A percentile compares a stretch with the other conserved stretches of the same genome.
These are phyloP conservation scores for Clunio marinus DNA, from an alignment of 2,888 invertebrate species.

Conservation along the genomic window DNA sequence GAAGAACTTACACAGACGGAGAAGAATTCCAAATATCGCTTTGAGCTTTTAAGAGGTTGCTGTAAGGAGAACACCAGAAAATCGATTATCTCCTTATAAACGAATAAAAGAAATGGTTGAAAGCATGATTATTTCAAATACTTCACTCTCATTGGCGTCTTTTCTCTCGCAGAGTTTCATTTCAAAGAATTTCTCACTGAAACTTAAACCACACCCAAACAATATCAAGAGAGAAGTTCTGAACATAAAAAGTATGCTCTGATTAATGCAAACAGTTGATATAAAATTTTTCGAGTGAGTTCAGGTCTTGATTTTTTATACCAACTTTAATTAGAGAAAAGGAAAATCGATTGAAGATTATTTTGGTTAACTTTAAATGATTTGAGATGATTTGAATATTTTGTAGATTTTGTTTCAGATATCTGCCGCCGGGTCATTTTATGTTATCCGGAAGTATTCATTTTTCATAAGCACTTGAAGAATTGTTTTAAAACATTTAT, in stretches of 20 bases:
- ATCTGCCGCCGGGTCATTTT: conserved; percentile 1
- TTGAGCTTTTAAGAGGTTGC: not conserved
- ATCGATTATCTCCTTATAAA: conserved; percentile 33
- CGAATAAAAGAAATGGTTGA: conserved; percentile 34
- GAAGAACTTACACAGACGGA: not conserved
- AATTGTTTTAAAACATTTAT: too few species aligned
- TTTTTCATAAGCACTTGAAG: not conserved
- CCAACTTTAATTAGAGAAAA: too few species aligned
- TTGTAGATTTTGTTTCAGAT: conserved; percentile 7
- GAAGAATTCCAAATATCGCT: not conserved
- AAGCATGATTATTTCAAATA: conserved; percentile 25
- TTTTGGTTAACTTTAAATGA: too few species aligned
- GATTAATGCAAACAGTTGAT: too few species aligned
- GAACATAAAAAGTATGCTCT: too few species aligned
- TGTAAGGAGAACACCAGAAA: conserved; percentile 9
- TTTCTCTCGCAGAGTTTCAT: not conserved
- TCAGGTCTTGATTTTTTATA: too few species aligned
- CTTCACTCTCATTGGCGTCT: conserved; percentile 14
- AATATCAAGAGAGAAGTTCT: too few species aligned
- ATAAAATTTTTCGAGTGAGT: too few species aligned
- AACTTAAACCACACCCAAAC: too few species aligned
- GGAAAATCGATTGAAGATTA: too few species aligned
- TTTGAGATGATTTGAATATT: too few species aligned
- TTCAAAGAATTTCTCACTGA: too few species aligned
- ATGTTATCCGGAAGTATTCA: not conserved